Evolutionary conservation across 2,797 vertebrate species (phyloP).

Genomic region (Agapornis canus): DNA sequence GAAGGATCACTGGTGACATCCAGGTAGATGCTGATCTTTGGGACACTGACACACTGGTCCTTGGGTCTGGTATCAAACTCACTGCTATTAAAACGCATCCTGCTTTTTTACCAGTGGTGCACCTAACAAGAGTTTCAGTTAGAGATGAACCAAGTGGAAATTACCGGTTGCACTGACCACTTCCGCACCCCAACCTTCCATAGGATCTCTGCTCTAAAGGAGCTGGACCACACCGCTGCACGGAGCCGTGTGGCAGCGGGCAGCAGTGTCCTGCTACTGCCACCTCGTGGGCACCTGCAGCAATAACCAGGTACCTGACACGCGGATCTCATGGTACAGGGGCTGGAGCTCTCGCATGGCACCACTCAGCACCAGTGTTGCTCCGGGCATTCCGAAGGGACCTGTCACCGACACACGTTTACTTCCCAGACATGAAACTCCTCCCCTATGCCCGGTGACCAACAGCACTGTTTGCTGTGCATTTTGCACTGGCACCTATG

Average conservation of each 20-base stretch:
- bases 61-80: not conserved
- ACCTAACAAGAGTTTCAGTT: fast-evolving
- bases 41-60: fast-evolving
- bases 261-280: slow-evolving; percentile 47
- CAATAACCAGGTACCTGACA: not conserved
- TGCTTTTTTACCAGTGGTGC: fast-evolving
- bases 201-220: not conserved
- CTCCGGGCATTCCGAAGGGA: not conserved
- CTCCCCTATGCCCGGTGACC: not conserved
- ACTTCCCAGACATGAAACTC: not conserved
- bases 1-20: not conserved
- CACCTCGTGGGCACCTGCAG: slow-evolving; percentile 58
- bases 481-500: not conserved
- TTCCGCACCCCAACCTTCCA: not conserved
- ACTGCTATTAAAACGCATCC: fast-evolving
- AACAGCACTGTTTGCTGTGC: not conserved
- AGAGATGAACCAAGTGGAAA: not conserved
- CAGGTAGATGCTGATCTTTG: not conserved
- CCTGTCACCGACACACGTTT: not conserved
- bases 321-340: fast-evolving
- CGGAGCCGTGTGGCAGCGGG: not conserved
- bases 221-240: fast-evolving
- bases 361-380: not conserved
- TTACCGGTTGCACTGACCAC: fast-evolving
- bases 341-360: fast-evolving